Evolutionary conservation across 2,113 vertebrate species (phyloP).

Genomic region (Gila orcuttii): DNA sequence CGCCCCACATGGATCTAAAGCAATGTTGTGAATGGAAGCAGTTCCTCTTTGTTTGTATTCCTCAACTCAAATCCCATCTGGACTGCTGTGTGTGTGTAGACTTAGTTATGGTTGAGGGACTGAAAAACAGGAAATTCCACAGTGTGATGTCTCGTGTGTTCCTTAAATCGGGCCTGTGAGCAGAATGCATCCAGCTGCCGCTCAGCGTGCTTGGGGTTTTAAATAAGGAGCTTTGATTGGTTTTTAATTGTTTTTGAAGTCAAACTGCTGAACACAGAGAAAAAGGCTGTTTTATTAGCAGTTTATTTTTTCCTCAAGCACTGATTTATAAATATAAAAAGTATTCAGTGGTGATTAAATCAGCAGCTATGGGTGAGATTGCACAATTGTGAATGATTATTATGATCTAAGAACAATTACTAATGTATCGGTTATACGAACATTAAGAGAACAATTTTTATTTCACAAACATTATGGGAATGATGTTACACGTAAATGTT

Average conservation of each 20-base stretch:
- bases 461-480: no score
- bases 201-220: constrained; percentile 49
- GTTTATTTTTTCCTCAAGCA: not conserved
- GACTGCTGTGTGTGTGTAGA: constrained; percentile 39
- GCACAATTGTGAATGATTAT: not conserved
- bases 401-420: no score
- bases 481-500: no score
- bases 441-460: no score
- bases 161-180: constrained; percentile 20
- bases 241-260: constrained; percentile 60
- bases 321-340: not conserved
- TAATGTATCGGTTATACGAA: no score
- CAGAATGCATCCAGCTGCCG: constrained; percentile 48
- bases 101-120: constrained; percentile 23
- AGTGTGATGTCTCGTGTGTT: constrained; percentile 20
- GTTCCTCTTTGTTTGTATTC: constrained; percentile 38
- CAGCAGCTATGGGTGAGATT: not conserved
- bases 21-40: constrained; percentile 38
- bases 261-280: constrained; percentile 51
- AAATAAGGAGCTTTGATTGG: constrained; percentile 56
- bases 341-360: not conserved
- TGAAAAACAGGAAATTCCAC: constrained; percentile 58
- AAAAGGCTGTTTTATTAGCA: constrained; percentile 23
- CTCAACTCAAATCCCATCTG: constrained; percentile 43
- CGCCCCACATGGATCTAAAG: not conserved